These are phyloP conservation scores for Micropterix aruncella DNA, from an alignment of 2,888 invertebrate genomes.

Conservation along the genomic window DNA sequence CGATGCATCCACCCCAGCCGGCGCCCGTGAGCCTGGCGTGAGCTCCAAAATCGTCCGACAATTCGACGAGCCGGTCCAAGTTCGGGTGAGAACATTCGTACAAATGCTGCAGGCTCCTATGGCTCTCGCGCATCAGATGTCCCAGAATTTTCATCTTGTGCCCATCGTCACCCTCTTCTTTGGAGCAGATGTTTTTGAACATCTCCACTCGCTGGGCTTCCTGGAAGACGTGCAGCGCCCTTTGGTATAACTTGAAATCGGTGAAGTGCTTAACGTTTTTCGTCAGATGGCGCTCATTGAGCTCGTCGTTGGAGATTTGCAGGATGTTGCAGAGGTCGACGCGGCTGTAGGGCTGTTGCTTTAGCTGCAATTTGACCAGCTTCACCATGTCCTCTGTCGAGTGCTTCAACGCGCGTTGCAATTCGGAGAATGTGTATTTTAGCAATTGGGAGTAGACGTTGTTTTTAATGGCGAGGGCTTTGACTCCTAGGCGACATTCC, in stretches of 20 bases:
- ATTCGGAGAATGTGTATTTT: conserved; percentile 53
- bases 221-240: conserved; percentile 81
- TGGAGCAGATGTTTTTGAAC: conserved; percentile 51
- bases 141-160: conserved; percentile 38
- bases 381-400: conserved; percentile 53
- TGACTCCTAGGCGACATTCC: conserved; percentile 85
- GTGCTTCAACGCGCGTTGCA: conserved; percentile 52
- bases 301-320: conserved; percentile 40
- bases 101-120: conserved; percentile 65
- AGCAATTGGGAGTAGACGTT: conserved; percentile 43
- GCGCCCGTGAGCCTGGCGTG: conserved; percentile 94
- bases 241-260: conserved; percentile 65
- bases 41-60: conserved; percentile 53
- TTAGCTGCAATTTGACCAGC: conserved; percentile 48
- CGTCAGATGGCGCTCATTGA: conserved; percentile 52
- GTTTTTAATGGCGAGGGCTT: conserved; percentile 39
- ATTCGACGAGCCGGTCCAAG: conserved; percentile 67
- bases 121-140: conserved; percentile 76
- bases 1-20: conserved; percentile 97
- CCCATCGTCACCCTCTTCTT: conserved; percentile 1
- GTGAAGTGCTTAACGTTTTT: conserved; percentile 45
- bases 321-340: conserved; percentile 50
- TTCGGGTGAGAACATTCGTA: conserved; percentile 91
- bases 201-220: conserved; percentile 77
- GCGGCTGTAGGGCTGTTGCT: conserved; percentile 52